Evolutionary conservation across 2,113 vertebrate species (phyloP), one percentile per base, ranked within the genome.

Genomic region (Corythoichthys haematopterus): DNA sequence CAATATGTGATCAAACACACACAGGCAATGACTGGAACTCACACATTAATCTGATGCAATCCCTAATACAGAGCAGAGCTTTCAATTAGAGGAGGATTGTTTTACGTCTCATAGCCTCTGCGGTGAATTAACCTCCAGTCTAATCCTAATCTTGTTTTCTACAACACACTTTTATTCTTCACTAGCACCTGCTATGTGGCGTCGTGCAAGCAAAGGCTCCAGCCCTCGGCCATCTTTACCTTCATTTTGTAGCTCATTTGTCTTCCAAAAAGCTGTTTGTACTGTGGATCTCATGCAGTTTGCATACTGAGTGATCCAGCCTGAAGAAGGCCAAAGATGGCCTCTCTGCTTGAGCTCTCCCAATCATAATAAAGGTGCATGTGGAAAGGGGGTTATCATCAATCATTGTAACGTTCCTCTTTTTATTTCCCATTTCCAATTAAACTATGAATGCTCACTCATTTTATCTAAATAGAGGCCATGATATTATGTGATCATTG

Each of bases 81-180:
- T 87, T 84, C 20, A 80, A 87, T 85, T 83, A 77, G 69, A 75
- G 67, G 59, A 79, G 77, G 66, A 79, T 79, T 81, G 64, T 78
- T 45, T 79, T 64, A 53, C 67, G 62, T 74, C 71, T 56, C 56
- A 70, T 75, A 80, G 66, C 71, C 53, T 81, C 48, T 64, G 66
- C 69, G 35, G 60, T 71, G 53, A 75, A 70, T 84, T 74, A 79
- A 82, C 76, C 75, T 66, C 65, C 64, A 0, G 53, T 70, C 53
- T 87, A 86, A 87, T 89, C 85, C 81, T 84, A 83, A 84, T 89
- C 84, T 82, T 75, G 69, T 85, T 75, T 83, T 70, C 50, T 72
- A 70, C 70, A 50, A 16, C 71, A 63, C 72, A 59, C 64, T 74
- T 62, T 62, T 57, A 50, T 48, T 36, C 61, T 46, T 14, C 37